Percentiles rank a stretch among this genome's conserved stretches.
Conservation (phyloP, 2,888 invertebrate species). For the Ferdinandea cuprea region DNA sequence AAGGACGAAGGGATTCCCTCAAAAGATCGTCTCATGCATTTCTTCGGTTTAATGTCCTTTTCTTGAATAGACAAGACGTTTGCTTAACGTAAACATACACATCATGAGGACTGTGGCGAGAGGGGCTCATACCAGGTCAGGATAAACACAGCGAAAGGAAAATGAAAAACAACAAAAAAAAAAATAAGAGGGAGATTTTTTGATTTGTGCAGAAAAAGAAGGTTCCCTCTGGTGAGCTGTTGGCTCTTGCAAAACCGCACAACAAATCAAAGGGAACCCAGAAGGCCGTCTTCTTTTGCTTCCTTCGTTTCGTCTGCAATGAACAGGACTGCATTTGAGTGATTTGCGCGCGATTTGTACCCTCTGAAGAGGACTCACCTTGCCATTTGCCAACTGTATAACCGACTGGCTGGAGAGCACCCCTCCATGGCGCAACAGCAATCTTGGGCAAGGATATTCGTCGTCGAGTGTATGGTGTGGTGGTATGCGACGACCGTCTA, state of each 20-base stretch:
- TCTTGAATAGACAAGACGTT: slow-evolving; percentile 66
- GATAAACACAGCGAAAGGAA: slow-evolving; percentile 56
- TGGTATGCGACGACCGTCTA: slow-evolving; percentile 6
- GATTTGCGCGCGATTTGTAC: slow-evolving; percentile 71
- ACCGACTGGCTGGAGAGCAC: slow-evolving; percentile 55
- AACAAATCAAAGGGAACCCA: slow-evolving; percentile 64
- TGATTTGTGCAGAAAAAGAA: slow-evolving; percentile 60
- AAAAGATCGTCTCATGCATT: slow-evolving; percentile 46
- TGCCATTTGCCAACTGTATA: slow-evolving; percentile 48
- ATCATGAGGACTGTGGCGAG: slow-evolving; percentile 46
- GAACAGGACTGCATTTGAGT: slow-evolving; percentile 67
- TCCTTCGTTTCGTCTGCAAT: slow-evolving; percentile 14
- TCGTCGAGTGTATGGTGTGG: slow-evolving; percentile 19
- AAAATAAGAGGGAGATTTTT: slow-evolving; percentile 42
- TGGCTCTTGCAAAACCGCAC: slow-evolving; percentile 66
- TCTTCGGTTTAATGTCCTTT: slow-evolving; percentile 65
- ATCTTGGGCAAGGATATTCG: slow-evolving; percentile 38
- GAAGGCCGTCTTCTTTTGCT: slow-evolving; percentile 52
- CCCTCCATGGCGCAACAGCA: slow-evolving; percentile 22
- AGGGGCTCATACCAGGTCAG: slow-evolving; percentile 66
- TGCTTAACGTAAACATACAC: slow-evolving; percentile 70
- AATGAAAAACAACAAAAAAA: neutral
- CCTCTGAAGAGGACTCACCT: slow-evolving; percentile 55
- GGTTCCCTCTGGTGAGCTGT: slow-evolving; percentile 39
- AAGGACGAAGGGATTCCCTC: slow-evolving; percentile 65